These are phyloP conservation scores for Nymphalis c-album DNA, from an alignment of 2,888 invertebrate species.

Conservation along the genomic window DNA sequence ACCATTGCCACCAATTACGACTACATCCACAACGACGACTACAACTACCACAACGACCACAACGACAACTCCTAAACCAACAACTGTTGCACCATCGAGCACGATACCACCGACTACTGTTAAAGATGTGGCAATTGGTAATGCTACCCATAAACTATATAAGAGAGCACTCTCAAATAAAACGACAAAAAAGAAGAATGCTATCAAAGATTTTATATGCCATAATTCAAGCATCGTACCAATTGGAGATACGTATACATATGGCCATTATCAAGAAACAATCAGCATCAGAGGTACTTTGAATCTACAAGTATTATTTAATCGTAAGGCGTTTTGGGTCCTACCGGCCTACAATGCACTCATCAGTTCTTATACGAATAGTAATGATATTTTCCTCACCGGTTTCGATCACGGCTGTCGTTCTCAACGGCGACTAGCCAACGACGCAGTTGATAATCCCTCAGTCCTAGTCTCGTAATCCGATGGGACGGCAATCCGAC, in stretches of 20 bases:
- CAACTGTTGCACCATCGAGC: conserved; percentile 43
- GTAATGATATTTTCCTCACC: too few species aligned
- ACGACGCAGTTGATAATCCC: too few species aligned
- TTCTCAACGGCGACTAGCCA: too few species aligned
- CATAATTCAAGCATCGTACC: conserved; percentile 82
- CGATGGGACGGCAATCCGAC: too few species aligned
- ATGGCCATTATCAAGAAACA: conserved; percentile 86
- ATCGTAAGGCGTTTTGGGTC: conserved; percentile 2
- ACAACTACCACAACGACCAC: conserved; percentile 60
- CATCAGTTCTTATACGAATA: too few species aligned
- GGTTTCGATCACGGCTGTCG: too few species aligned
- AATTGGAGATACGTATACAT: conserved; percentile 84
- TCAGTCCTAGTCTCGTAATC: too few species aligned
- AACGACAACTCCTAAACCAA: conserved; percentile 45
- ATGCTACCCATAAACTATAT: conserved; percentile 48
- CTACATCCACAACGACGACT: conserved; percentile 73
- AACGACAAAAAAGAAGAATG: conserved; percentile 46
- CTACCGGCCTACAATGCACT: too few species aligned
- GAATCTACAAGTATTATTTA: conserved; percentile 13
- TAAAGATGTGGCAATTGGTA: conserved; percentile 33
- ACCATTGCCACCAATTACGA: conserved; percentile 79
- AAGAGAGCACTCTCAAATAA: conserved; percentile 52
- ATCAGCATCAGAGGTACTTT: conserved; percentile 85
- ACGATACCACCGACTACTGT: conserved; percentile 38
- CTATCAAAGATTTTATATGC: conserved; percentile 55